Conservation (phyloP, 2,797 vertebrate species). For the Enteromius anoplus region DNA sequence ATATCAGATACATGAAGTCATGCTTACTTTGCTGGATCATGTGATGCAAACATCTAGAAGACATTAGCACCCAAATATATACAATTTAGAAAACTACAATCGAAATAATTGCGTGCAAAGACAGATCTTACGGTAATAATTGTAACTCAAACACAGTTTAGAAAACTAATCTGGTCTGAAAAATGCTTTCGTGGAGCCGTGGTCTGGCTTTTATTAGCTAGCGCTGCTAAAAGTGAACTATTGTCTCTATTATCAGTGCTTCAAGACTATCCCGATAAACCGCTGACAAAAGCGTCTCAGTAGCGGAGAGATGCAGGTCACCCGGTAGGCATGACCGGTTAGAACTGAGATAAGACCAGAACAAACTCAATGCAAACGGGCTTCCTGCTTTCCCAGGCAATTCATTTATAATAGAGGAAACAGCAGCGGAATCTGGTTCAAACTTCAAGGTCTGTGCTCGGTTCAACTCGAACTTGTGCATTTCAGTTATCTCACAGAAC, state of each 20-base stretch:
- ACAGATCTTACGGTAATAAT: neutral
- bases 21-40: neutral
- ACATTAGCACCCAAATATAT: neutral
- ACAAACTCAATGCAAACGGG: conserved; percentile 6
- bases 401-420: conserved; percentile 36
- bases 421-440: conserved; percentile 7
- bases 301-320: conserved; percentile 42
- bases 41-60: neutral
- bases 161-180: neutral
- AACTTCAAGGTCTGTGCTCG: conserved; percentile 15
- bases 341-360: conserved; percentile 52
- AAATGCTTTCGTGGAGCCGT: neutral
- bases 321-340: conserved; percentile 50
- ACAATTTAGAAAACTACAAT: neutral
- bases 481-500: conserved; percentile 30
- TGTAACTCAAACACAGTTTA: conserved; percentile 2
- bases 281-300: conserved; percentile 34
- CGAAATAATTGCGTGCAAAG: conserved; percentile 13
- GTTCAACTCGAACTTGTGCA: conserved; percentile 20
- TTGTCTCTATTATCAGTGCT: conserved; percentile 40
- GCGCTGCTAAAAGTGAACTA: conserved; percentile 23
- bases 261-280: conserved; percentile 46
- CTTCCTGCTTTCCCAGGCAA: conserved; percentile 55
- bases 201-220: conserved; percentile 28
- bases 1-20: neutral